A percentile compares a stretch with the other conserved stretches of the same genome.
Evolutionary conservation across 2,888 invertebrate genomes (phyloP).

Genomic region (Eubasilissa splendida): DNA sequence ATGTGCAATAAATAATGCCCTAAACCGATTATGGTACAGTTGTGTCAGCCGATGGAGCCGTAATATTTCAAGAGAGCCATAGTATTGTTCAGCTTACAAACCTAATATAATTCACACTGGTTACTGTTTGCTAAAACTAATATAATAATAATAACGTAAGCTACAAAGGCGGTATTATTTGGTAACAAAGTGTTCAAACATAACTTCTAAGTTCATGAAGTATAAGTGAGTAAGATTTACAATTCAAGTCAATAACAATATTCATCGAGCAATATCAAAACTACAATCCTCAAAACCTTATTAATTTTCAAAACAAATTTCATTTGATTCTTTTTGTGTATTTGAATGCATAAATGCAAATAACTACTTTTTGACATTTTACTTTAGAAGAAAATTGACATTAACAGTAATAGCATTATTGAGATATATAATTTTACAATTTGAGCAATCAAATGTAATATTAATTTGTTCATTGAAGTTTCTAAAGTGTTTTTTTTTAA

Average conservation of each 20-base stretch:
- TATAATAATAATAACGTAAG: constrained; percentile 35
- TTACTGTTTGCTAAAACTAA: constrained; percentile 37
- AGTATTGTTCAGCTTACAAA: constrained; percentile 49
- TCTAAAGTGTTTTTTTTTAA: constrained; percentile 4
- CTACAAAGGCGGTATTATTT: constrained; percentile 58
- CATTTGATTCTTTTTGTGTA: not conserved
- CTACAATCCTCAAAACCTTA: constrained; percentile 29
- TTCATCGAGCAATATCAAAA: not conserved
- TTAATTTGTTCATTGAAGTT: constrained; percentile 4
- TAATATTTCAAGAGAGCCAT: constrained; percentile 56
- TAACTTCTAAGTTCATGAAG: constrained; percentile 42
- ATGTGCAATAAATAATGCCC: constrained; percentile 59
- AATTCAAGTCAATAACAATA: too few species aligned
- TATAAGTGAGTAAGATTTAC: not conserved
- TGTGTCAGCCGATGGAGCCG: constrained; percentile 32
- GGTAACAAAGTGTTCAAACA: constrained; percentile 58
- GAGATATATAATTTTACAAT: not conserved
- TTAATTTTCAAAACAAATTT: constrained; percentile 16
- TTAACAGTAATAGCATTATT: not conserved
- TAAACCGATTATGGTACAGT: constrained; percentile 53
- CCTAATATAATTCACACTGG: constrained; percentile 43
- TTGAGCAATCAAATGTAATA: not conserved
- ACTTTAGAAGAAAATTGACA: not conserved
- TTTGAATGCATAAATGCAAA: not conserved
- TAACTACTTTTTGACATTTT: constrained; percentile 15